Percentiles rank a stretch among this genome's conserved stretches.
Conservation (phyloP, 1,140 invertebrate species). For the Plutomurus gul region DNA sequence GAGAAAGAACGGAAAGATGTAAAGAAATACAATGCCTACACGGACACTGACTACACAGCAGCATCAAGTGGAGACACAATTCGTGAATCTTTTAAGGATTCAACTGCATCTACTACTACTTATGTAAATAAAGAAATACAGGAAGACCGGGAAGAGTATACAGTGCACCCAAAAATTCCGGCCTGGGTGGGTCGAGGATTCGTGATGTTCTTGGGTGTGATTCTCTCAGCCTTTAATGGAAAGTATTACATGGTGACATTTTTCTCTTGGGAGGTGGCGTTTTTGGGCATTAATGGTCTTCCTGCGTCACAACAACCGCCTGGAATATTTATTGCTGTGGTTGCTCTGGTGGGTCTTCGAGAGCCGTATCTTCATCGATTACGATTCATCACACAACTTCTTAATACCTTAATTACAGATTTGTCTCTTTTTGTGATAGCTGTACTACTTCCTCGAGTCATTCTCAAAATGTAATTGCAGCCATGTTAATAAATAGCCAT, state of each 20-base stretch:
- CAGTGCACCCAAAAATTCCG: constrained; percentile 24
- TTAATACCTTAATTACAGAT: constrained; percentile 28
- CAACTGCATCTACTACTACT: too few relatives aligned
- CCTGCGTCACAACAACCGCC: neutral
- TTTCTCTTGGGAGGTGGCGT: constrained; percentile 37
- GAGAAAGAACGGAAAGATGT: too few relatives aligned
- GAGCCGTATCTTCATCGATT: constrained; percentile 25
- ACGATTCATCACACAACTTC: neutral
- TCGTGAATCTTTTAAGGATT: too few relatives aligned
- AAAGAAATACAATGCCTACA: too few relatives aligned
- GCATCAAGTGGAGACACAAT: too few relatives aligned
- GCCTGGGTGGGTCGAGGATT: constrained; percentile 1
- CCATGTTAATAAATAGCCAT: too few relatives aligned
- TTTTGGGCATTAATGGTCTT: constrained; percentile 34
- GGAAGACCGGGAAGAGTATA: neutral
- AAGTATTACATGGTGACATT: constrained; percentile 33
- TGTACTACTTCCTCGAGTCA: neutral
- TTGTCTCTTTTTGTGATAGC: constrained; percentile 27
- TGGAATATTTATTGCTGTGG: constrained; percentile 9
- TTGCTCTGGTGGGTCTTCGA: neutral
- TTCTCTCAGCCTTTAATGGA: constrained; percentile 19
- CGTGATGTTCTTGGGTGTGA: constrained; percentile 16
- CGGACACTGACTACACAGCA: too few relatives aligned
- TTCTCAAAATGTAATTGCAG: constrained; percentile 26
- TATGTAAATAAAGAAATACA: too few relatives aligned